Conservation (phyloP, 2,797 vertebrate genomes). For the Anas bernieri region DNA sequence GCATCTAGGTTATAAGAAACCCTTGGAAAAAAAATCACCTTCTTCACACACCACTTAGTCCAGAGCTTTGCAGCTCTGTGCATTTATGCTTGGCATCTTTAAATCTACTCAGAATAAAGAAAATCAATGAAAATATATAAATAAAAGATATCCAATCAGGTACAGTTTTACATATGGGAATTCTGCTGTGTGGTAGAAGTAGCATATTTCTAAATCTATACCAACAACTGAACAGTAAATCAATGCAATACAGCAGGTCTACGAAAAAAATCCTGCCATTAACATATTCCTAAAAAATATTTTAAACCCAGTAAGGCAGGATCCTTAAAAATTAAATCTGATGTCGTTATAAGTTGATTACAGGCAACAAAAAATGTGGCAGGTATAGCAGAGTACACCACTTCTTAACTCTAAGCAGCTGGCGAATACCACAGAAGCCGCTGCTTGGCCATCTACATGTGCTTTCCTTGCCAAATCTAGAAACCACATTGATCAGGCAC, state of each 20-base stretch:
- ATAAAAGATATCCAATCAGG: background rate
- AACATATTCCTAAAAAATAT: background rate
- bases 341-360: background rate
- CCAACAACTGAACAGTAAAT: background rate
- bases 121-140: slow-evolving; percentile 13
- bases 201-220: background rate
- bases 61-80: background rate
- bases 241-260: background rate
- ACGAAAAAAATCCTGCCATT: background rate
- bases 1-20: background rate
- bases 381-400: background rate
- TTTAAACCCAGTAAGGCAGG: background rate
- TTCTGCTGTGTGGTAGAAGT: background rate
- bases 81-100: background rate
- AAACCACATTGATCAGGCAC: background rate
- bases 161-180: background rate
- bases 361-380: background rate
- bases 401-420: background rate
- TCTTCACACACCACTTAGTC: background rate
- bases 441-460: background rate
- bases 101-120: slow-evolving; percentile 9
- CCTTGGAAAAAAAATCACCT: background rate
- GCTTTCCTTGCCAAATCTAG: background rate
- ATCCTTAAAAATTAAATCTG: background rate
- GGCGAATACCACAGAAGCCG: background rate